Evolutionary conservation across 2,113 vertebrate genomes (phyloP).

Genomic region (Cottus gobio): DNA sequence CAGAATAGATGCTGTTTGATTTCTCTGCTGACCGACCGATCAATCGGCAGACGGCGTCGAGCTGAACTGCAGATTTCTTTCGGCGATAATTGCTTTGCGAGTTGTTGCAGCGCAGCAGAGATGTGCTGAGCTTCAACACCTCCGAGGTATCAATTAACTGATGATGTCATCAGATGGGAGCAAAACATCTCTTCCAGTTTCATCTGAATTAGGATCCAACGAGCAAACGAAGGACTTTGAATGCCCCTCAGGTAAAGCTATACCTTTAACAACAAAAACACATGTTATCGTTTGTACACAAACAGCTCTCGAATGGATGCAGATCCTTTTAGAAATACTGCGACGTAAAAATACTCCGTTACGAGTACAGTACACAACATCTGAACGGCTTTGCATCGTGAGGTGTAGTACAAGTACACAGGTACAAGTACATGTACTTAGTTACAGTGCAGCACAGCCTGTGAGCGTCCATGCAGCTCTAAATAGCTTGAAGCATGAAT

Average conservation of each 20-base stretch:
- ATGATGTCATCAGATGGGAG: background rate
- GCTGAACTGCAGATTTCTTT: background rate
- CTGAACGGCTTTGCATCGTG: background rate
- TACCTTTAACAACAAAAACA: no score
- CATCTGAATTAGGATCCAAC: no score
- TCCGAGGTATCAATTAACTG: conserved; percentile 3
- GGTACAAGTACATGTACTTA: background rate
- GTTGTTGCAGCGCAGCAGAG: background rate
- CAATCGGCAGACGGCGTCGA: background rate
- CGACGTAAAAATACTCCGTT: background rate
- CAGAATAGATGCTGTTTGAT: background rate
- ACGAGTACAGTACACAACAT: background rate
- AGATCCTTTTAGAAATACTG: background rate
- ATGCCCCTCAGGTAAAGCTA: no score
- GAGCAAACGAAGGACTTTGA: no score
- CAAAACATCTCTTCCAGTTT: background rate
- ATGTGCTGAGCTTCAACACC: conserved; percentile 20
- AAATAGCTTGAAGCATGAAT: conserved; percentile 42
- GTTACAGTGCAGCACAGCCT: background rate
- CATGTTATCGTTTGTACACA: no score
- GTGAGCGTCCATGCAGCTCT: conserved; percentile 31
- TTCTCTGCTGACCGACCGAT: background rate
- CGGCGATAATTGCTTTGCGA: background rate
- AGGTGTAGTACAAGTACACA: background rate
- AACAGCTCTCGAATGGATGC: no score